Evolutionary conservation across 2,888 invertebrate species (phyloP), one percentile per base, ranked within the genome.

Genomic region (Tenthredo livida): DNA sequence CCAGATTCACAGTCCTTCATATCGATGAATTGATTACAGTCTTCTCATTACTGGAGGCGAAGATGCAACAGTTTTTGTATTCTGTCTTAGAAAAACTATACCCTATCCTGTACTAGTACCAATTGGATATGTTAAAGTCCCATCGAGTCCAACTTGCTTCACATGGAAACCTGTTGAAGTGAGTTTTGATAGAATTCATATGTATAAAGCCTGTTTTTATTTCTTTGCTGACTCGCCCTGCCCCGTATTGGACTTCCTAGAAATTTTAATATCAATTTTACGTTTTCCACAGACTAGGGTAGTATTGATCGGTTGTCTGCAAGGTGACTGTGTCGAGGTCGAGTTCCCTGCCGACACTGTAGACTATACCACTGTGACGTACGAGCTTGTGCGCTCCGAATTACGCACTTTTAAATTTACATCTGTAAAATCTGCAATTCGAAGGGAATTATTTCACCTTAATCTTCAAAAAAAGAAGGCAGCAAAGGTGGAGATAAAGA

Each of bases 51-150:
- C 96, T 0, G 96, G 96, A 10, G 95, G 96, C 1, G 94, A 95
- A 86, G 97, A 97, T 90, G 93, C 92, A 17, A 96, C 96, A 0
- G 94, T 97, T 87, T 97, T 97, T 89, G 93, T 96, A 84, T 97
- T 96, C 89, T 90, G 93, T 50, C 87, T 97, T 25, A 84, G 90
- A 70, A 80, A 72, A 1, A 86, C 88, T 0, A 91, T 92, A 15
- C 87, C 89, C 0, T 93, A 93, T 29, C 94, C 95, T 0, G 94
- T 94, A 84, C 88, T 97, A 77, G 89, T 94, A 9, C 96, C 96
- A 25, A 94, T 97, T 65, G 97, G 97, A 0, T 97, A 95, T 87
- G 94, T 97, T 17, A 94, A 94, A 84, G 94, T 96, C 0, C 95
- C 95, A 0, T 96, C 96, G 72, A 93, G 94, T 73, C 95, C 96